phyloP scores from a whole-genome alignment of 1,140 invertebrate species.

The Drosophila asahinai region DNA sequence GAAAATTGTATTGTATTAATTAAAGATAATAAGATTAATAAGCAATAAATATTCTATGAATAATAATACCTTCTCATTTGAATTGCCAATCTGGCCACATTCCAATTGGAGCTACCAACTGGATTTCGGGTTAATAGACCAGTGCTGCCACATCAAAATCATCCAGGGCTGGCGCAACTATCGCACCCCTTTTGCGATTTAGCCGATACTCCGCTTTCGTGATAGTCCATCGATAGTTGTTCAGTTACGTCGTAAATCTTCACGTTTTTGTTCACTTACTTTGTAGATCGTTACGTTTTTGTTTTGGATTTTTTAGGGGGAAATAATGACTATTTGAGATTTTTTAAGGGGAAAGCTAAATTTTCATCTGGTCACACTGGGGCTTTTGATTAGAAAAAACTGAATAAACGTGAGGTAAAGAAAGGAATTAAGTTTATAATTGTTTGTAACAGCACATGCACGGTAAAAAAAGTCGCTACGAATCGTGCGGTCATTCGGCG shows the following conservation, averaged over 20 bases:
- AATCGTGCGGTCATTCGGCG: conserved; percentile 1
- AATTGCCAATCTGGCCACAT: not conserved
- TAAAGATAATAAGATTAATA: too few relatives aligned
- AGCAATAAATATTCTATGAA: too few relatives aligned
- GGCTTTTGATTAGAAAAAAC: conserved; percentile 40
- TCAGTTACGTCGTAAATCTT: too few relatives aligned
- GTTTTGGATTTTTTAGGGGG: too few relatives aligned
- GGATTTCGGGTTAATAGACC: not conserved
- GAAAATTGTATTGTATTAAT: too few relatives aligned
- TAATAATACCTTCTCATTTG: not conserved
- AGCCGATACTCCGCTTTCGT: not conserved
- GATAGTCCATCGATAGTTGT: too few relatives aligned
- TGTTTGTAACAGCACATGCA: conserved; percentile 30
- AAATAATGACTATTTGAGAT: too few relatives aligned
- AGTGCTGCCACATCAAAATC: not conserved
- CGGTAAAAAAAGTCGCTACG: conserved; percentile 10
- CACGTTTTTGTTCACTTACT: too few relatives aligned
- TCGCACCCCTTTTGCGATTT: too few relatives aligned
- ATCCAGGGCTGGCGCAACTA: conserved; percentile 1
- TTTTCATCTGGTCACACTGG: conserved; percentile 23
- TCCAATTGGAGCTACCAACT: not conserved
- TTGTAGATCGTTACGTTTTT: too few relatives aligned
- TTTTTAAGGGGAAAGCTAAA: too few relatives aligned
- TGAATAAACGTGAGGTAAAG: conserved; percentile 55
- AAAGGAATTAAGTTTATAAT: conserved; percentile 43